Percentiles rank a stretch among this genome's conserved stretches.
These are phyloP conservation scores for Drosophila barbarae DNA, from an alignment of 2,888 invertebrate species.

Conservation along the genomic window DNA sequence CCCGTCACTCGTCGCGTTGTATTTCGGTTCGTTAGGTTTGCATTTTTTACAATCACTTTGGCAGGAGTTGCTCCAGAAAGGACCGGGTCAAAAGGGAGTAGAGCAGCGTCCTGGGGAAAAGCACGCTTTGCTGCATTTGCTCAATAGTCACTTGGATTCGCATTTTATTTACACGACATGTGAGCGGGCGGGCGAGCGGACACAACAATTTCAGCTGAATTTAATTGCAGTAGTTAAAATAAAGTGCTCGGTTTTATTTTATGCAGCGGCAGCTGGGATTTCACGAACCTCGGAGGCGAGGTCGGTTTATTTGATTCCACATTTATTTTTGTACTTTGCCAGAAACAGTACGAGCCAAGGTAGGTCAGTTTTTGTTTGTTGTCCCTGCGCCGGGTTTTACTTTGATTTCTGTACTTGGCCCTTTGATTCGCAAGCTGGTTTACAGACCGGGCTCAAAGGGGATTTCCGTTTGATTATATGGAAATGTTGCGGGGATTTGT, in stretches of 20 bases:
- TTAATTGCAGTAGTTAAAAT: constrained; percentile 68
- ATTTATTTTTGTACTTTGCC: constrained; percentile 44
- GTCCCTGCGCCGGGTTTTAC: constrained; percentile 1
- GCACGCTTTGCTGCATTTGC: constrained; percentile 46
- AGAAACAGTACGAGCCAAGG: constrained; percentile 11
- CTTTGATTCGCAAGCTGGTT: constrained; percentile 50
- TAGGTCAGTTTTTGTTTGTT: constrained; percentile 22
- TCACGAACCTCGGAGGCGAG: constrained; percentile 2
- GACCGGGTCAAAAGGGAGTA: neutral
- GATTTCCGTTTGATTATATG: constrained; percentile 33
- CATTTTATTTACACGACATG: constrained; percentile 74
- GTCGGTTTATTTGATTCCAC: constrained; percentile 14
- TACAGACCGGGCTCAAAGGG: constrained; percentile 25
- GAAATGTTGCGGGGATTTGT: constrained; percentile 17
- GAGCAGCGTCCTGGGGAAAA: constrained; percentile 3
- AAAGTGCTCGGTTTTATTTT: constrained; percentile 70
- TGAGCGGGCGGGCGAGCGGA: constrained; percentile 52
- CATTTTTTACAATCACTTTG: constrained; percentile 74
- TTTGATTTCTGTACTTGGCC: constrained; percentile 47
- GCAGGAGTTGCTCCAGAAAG: constrained; percentile 35
- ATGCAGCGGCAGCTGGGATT: constrained; percentile 56
- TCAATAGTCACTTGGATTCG: constrained; percentile 67
- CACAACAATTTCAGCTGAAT: constrained; percentile 64
- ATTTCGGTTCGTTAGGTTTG: constrained; percentile 74
- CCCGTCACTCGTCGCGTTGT: constrained; percentile 68